phyloP scores from a whole-genome alignment of 2,113 vertebrate genomes.

The Syrmaticus mikado region DNA sequence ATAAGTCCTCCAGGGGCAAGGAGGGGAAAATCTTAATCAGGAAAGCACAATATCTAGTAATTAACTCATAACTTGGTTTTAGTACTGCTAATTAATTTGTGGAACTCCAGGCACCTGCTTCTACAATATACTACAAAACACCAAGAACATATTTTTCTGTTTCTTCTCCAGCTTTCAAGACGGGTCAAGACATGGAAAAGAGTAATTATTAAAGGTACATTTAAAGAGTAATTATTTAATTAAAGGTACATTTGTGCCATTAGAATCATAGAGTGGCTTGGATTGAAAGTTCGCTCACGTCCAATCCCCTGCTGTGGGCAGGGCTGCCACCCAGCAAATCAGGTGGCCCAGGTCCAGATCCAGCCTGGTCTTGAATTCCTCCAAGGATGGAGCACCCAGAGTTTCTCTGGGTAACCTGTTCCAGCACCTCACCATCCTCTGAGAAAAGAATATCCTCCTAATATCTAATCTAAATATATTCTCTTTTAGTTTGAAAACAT shows the following conservation, averaged over 20 bases:
- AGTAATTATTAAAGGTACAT: neutral
- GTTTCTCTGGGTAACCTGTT: neutral
- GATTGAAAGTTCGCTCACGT: neutral
- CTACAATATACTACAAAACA: neutral
- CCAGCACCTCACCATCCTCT: neutral
- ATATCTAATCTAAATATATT: neutral
- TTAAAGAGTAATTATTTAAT: neutral
- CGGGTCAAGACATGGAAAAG: accelerated
- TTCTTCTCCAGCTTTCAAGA: neutral
- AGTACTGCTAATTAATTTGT: neutral
- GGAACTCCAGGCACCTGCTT: neutral
- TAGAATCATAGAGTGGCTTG: neutral
- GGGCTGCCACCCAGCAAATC: neutral
- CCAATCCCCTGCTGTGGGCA: neutral
- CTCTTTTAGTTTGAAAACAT: no score
- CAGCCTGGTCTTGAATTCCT: neutral
- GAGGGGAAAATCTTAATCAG: neutral
- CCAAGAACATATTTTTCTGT: neutral
- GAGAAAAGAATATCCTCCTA: neutral
- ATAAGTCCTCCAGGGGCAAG: neutral
- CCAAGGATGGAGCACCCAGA: neutral
- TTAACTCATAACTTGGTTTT: neutral
- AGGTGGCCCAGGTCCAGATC: neutral
- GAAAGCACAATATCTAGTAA: neutral
- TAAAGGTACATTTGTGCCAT: neutral